Percentiles rank a stretch among this genome's conserved stretches.
Evolutionary conservation across 2,113 vertebrate species (phyloP).

Genomic region (Limanda limanda): DNA sequence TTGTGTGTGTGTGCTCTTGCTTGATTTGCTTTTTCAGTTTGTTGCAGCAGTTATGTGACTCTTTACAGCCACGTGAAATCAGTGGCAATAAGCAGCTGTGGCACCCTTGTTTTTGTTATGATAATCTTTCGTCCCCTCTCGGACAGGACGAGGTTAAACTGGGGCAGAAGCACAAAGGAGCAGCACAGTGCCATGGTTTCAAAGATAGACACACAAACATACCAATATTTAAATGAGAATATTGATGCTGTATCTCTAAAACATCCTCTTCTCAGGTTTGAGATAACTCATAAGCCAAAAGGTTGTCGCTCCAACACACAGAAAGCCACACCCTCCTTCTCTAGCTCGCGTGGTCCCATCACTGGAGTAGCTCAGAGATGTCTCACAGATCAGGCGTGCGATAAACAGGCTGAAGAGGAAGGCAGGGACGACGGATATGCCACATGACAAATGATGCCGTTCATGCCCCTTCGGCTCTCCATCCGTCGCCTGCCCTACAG

Average conservation of each 20-base stretch:
- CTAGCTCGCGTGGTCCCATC: constrained; percentile 19
- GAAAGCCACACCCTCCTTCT: constrained; percentile 11
- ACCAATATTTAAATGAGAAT: neutral
- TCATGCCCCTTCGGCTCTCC: constrained; percentile 41
- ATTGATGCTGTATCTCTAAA: neutral
- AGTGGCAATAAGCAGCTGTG: constrained; percentile 27
- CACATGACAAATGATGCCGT: constrained; percentile 62
- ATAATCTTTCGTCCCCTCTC: constrained; percentile 13
- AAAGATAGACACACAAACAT: neutral
- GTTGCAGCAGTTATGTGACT: constrained; percentile 28
- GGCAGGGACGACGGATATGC: constrained; percentile 25
- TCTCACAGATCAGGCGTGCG: constrained; percentile 47
- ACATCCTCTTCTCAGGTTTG: neutral
- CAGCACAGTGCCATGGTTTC: no score
- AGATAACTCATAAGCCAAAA: neutral
- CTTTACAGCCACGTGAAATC: constrained; percentile 38
- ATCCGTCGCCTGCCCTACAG: constrained; percentile 8
- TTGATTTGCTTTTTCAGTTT: constrained; percentile 31
- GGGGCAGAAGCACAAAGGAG: constrained; percentile 25
- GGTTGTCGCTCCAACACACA: neutral
- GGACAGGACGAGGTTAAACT: constrained; percentile 67
- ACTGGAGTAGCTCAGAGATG: constrained; percentile 60
- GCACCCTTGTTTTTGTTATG: constrained; percentile 28
- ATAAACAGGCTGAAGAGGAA: constrained; percentile 54
- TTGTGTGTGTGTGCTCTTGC: neutral